Conservation (phyloP, 2,113 vertebrate genomes). For the Atherinomorus stipes region DNA sequence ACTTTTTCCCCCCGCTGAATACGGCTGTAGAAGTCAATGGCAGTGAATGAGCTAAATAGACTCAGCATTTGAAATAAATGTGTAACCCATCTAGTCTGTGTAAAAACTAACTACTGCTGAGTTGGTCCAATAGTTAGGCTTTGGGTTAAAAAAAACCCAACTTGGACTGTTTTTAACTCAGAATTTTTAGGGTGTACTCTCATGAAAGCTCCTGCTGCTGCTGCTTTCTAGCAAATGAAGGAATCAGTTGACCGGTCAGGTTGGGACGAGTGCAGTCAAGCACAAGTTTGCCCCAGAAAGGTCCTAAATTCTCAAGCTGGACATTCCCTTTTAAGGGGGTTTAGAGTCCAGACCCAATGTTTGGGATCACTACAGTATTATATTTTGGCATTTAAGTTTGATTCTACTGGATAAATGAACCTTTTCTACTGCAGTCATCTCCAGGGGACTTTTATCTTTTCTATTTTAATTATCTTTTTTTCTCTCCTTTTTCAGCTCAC, state of each 20-base stretch:
- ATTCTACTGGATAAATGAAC: constrained; percentile 3
- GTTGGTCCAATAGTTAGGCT: too few relatives aligned
- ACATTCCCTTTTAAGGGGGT: constrained; percentile 57
- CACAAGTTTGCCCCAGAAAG: constrained; percentile 51
- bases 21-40: too few relatives aligned
- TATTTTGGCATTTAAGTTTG: constrained; percentile 17
- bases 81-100: too few relatives aligned
- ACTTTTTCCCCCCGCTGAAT: too few relatives aligned
- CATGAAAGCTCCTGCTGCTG: constrained; percentile 54
- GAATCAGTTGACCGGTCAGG: constrained; percentile 35
- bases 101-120: too few relatives aligned
- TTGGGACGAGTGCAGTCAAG: constrained; percentile 40
- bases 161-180: too few relatives aligned
- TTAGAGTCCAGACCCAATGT: neutral
- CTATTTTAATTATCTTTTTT: constrained; percentile 10
- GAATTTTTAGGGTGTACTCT: too few relatives aligned
- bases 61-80: too few relatives aligned
- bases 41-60: too few relatives aligned
- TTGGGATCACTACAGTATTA: constrained; percentile 8
- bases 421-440: too few relatives aligned
- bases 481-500: constrained; percentile 2
- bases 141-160: too few relatives aligned
- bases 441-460: neutral
- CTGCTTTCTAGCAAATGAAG: constrained; percentile 25
- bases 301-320: constrained; percentile 31